Percentiles rank a stretch among this genome's conserved stretches.
These are phyloP conservation scores for Dinothrombium tinctorium DNA, from an alignment of 1,140 invertebrate genomes.

Conservation along the genomic window DNA sequence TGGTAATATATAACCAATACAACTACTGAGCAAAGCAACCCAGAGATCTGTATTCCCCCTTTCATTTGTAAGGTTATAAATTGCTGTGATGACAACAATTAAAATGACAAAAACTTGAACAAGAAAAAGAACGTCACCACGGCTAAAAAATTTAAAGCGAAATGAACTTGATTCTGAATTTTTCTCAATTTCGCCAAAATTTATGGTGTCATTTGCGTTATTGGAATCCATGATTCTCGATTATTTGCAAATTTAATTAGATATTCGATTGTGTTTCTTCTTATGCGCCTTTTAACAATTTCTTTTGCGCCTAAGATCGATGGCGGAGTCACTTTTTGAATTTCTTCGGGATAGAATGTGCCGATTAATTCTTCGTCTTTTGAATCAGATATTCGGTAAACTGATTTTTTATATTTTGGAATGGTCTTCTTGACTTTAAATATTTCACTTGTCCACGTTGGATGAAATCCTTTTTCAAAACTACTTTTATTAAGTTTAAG, in stretches of 20 bases:
- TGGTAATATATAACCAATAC: not conserved
- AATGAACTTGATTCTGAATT: too few species aligned
- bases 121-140: too few species aligned
- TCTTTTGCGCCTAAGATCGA: too few species aligned
- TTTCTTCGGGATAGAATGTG: conserved; percentile 9
- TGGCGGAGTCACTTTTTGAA: too few species aligned
- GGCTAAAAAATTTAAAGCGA: too few species aligned
- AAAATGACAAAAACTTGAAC: not conserved
- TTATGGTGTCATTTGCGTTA: too few species aligned
- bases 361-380: conserved; percentile 3
- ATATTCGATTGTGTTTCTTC: too few species aligned
- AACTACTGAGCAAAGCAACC: not conserved
- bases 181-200: too few species aligned
- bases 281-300: too few species aligned
- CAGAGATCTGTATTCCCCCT: not conserved
- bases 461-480: conserved; percentile 12
- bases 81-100: not conserved
- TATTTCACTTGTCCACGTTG: conserved; percentile 10
- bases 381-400: conserved; percentile 7
- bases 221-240: too few species aligned
- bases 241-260: too few species aligned
- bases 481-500: conserved; percentile 6
- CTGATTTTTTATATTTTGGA: not conserved
- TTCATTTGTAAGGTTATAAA: not conserved
- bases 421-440: conserved; percentile 5